Evolutionary conservation across 2,888 invertebrate genomes (phyloP), one percentile per base, ranked within the genome.

Genomic region (Drosophila neotestacea): DNA sequence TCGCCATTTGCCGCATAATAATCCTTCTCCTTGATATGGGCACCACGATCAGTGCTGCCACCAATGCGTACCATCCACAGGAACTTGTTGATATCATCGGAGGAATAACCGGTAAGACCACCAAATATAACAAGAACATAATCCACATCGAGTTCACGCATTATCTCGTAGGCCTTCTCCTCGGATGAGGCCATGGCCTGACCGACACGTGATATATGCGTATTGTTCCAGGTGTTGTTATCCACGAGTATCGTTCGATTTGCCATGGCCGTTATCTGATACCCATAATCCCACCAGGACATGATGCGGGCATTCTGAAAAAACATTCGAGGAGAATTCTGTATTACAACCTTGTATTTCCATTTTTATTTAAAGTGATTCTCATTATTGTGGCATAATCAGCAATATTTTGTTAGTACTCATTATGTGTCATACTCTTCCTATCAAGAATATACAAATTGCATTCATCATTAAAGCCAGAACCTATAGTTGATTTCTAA

Each of bases 261-360:
- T 13, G 99, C 99, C 99, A 99, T 99, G 1, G 99, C 98, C 1
- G 99, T 99, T 93, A 99, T 99, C 93, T 98, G 98, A 93, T 99
- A 99, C 0, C 99, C 99, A 93, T 99, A 99, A 94, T 99, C 98
- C 98, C 99, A 99, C 99, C 99, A 99, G 0, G 98, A 98, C 99
- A 99, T 99, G 65, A 99, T 96, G 92, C 97, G 97, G 0, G 99
- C 96, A 93, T 99, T 96, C 96, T 97, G 2, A 87, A 1, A 52
- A 16, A 13, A 10, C 2, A 39, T 16, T 16, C 16, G 2, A 10
- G 9, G 2, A 22, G 4, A 11, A 22, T 22, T 22, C 22, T 22
- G 5, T 4, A 42, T 42, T 42, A 22, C 9, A 22, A 42, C 2
- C 4, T 22, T 42, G 5, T 5, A 42, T 5, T 22, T 10, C 10